These are phyloP conservation scores for Poeciliopsis turneri DNA, from an alignment of 2,797 vertebrate species.

Conservation along the genomic window DNA sequence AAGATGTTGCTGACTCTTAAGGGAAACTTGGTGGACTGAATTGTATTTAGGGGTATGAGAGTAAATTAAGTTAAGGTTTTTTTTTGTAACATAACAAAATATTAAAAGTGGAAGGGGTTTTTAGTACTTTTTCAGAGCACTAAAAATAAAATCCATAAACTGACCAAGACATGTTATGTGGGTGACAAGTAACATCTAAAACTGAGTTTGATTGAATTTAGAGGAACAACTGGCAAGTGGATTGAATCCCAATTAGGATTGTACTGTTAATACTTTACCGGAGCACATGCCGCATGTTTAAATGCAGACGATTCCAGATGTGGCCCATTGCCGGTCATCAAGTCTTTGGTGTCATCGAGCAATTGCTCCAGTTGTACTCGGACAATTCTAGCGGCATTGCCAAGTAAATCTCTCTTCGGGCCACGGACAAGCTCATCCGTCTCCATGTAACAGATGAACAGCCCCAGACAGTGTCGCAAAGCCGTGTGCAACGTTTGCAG, in stretches of 20 bases:
- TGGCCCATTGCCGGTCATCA: conserved; percentile 53
- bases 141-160: no score
- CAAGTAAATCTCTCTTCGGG: background rate
- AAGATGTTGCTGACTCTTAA: no score
- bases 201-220: background rate
- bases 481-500: conserved; percentile 74
- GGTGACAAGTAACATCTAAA: background rate
- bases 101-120: no score
- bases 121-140: background rate
- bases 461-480: conserved; percentile 76
- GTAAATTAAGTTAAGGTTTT: no score
- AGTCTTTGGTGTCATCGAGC: conserved; percentile 69
- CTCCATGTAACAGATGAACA: conserved; percentile 75
- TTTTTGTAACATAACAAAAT: no score
- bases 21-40: no score
- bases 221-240: background rate
- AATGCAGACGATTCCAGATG: conserved; percentile 70
- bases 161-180: background rate
- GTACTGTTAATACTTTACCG: conserved; percentile 60
- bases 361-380: conserved; percentile 70
- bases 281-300: conserved; percentile 51
- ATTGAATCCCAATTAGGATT: background rate
- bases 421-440: conserved; percentile 65
- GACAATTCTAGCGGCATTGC: conserved; percentile 68
- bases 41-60: no score